phyloP scores from a whole-genome alignment of 2,888 invertebrate genomes.

The Hirtodrosophila cameraria region DNA sequence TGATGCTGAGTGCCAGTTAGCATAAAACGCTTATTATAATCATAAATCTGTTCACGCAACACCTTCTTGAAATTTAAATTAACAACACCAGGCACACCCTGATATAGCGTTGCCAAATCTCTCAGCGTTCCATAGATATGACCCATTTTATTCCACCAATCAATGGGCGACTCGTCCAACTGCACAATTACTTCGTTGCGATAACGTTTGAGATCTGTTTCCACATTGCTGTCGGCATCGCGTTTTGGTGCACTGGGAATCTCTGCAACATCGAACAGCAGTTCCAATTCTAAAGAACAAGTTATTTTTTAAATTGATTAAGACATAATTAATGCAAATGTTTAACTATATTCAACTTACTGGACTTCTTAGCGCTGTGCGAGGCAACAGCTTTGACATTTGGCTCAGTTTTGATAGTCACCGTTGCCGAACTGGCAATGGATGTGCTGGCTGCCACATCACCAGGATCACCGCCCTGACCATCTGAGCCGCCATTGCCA shows the following conservation, averaged over 20 bases:
- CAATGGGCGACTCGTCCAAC: constrained; percentile 82
- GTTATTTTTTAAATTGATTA: constrained; percentile 1
- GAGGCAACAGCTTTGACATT: constrained; percentile 34
- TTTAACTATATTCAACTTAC: constrained; percentile 33
- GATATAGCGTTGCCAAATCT: constrained; percentile 78
- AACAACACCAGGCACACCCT: constrained; percentile 82
- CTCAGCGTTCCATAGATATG: constrained; percentile 78
- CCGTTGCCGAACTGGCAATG: constrained; percentile 35
- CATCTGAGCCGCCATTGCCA: constrained; percentile 30
- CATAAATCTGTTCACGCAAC: constrained; percentile 79
- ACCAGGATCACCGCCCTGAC: constrained; percentile 36
- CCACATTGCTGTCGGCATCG: constrained; percentile 70
- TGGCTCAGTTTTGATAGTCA: constrained; percentile 61
- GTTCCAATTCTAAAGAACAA: constrained; percentile 73
- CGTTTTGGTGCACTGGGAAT: constrained; percentile 49
- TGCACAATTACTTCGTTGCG: constrained; percentile 80
- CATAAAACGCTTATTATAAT: constrained; percentile 78
- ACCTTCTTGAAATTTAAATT: constrained; percentile 79
- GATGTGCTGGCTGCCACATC: constrained; percentile 46
- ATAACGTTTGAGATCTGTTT: constrained; percentile 81
- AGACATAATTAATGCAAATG: not conserved
- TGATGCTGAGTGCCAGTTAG: constrained; percentile 74
- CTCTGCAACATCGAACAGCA: constrained; percentile 80
- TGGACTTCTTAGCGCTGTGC: constrained; percentile 59
- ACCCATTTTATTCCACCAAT: constrained; percentile 83